phyloP scores from a whole-genome alignment of 2,888 invertebrate genomes.

The Pelosia muscerda region DNA sequence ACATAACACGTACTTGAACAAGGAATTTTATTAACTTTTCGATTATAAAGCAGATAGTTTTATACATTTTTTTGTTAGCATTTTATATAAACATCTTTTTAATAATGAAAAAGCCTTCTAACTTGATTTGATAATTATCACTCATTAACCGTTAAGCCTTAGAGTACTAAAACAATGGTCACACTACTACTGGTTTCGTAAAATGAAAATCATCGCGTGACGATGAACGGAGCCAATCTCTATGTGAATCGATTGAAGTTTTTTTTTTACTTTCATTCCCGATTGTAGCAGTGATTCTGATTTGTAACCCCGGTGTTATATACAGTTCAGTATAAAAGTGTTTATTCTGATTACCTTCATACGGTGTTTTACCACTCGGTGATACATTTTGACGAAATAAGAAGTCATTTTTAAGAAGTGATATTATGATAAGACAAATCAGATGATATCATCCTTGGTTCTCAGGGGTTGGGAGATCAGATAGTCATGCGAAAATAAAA shows the following conservation, averaged over 20 bases:
- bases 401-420: not conserved
- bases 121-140: too few species aligned
- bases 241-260: slow-evolving; percentile 53
- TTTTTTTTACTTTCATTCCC: slow-evolving; percentile 31
- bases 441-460: too few species aligned
- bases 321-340: slow-evolving; percentile 15
- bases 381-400: not conserved
- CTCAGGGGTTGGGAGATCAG: too few species aligned
- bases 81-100: too few species aligned
- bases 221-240: slow-evolving; percentile 55
- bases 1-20: too few species aligned
- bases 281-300: slow-evolving; percentile 17
- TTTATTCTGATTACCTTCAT: slow-evolving; percentile 6
- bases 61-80: too few species aligned
- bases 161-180: slow-evolving; percentile 25
- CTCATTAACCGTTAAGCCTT: not conserved
- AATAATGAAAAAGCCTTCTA: too few species aligned
- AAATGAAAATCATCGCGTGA: slow-evolving; percentile 61
- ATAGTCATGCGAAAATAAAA: too few species aligned
- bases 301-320: slow-evolving; percentile 22
- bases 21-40: too few species aligned
- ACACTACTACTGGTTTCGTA: slow-evolving; percentile 45
- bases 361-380: not conserved
- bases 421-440: not conserved
- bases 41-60: too few species aligned